Percentiles rank a stretch among this genome's conserved stretches.
phyloP scores from a whole-genome alignment of 1,140 invertebrate species.

The Callitettix versicolor region DNA sequence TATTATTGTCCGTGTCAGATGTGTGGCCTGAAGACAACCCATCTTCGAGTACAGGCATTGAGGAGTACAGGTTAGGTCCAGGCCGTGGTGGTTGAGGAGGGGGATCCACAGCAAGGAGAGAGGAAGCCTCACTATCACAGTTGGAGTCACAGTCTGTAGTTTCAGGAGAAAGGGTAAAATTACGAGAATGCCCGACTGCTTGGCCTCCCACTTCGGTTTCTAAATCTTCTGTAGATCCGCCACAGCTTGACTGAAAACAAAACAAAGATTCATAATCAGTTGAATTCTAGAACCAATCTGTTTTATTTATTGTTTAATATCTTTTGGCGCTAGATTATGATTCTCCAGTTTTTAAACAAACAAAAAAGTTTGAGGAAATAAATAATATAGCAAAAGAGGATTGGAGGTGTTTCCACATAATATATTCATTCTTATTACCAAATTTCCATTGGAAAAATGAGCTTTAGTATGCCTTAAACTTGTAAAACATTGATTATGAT shows the following conservation, averaged over 20 bases:
- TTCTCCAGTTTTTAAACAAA: no score
- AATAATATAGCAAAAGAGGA: no score
- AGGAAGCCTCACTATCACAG: constrained; percentile 39
- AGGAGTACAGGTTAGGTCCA: constrained; percentile 47
- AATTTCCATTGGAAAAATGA: no score
- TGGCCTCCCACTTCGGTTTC: constrained; percentile 25
- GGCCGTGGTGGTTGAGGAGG: constrained; percentile 29
- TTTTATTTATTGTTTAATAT: no score
- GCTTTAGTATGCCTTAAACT: no score
- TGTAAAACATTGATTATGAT: no score
- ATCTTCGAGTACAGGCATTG: constrained; percentile 92
- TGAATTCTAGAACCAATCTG: no score
- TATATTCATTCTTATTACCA: no score
- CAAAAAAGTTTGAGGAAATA: no score
- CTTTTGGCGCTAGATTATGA: no score
- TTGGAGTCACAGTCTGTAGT: constrained; percentile 92
- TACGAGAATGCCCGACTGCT: constrained; percentile 34
- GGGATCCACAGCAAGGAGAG: constrained; percentile 26
- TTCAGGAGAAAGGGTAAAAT: constrained; percentile 86
- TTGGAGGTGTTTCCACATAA: no score
- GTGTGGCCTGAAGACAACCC: constrained; percentile 83
- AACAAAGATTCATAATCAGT: no score
- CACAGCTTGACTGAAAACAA: constrained; percentile 8
- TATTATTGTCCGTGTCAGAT: constrained; percentile 84
- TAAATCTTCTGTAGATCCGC: constrained; percentile 19